Conservation (phyloP, 2,888 invertebrate species). For the Caenorhabditis drosophilae region DNA sequence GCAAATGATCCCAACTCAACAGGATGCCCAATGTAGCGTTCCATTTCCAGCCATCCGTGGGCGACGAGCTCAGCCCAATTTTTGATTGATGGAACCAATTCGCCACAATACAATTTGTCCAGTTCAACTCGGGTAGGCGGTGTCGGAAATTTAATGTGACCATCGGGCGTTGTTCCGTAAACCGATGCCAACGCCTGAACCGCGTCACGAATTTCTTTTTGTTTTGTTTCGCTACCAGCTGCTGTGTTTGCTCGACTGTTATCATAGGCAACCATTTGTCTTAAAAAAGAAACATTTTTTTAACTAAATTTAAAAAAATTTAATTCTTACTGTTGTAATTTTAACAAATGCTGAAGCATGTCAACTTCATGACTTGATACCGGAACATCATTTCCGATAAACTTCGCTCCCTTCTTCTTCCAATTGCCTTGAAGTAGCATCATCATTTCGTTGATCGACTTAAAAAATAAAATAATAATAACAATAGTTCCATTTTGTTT, state of each 20-base stretch:
- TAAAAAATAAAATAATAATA: not conserved
- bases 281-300: constrained; percentile 1
- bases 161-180: constrained; percentile 19
- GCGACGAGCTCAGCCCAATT: constrained; percentile 24
- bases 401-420: constrained; percentile 4
- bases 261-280: constrained; percentile 32
- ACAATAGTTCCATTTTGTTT: too few relatives aligned
- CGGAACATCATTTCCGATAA: constrained; percentile 9
- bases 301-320: not conserved
- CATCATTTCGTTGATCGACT: constrained; percentile 13
- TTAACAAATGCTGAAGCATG: constrained; percentile 30
- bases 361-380: constrained; percentile 19
- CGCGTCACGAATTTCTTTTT: constrained; percentile 9
- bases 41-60: constrained; percentile 34
- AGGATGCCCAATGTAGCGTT: constrained; percentile 18
- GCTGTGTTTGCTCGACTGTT: not conserved
- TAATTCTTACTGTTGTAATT: constrained; percentile 18
- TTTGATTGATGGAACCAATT: constrained; percentile 21
- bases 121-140: constrained; percentile 14
- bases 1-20: constrained; percentile 21
- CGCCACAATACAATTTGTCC: constrained; percentile 22
- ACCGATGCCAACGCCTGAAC: constrained; percentile 9
- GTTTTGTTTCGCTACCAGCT: not conserved
- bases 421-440: constrained; percentile 17
- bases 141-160: constrained; percentile 22